A percentile compares a stretch with the other conserved stretches of the same genome.
Conservation (phyloP, 2,888 invertebrate genomes). For the Lomographa bimaculata region DNA sequence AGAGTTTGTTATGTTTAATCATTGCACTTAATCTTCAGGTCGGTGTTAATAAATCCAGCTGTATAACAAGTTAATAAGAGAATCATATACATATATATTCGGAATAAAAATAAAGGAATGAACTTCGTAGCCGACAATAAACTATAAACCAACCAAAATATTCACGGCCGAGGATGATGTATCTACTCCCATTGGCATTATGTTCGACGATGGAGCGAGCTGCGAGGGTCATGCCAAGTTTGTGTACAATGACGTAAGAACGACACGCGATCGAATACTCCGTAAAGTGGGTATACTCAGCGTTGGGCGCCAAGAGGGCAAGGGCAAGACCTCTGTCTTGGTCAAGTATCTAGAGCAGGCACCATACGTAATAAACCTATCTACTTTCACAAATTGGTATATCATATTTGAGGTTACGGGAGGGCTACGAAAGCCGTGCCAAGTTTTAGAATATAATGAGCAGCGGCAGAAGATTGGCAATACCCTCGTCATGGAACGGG, state of each 20-base stretch:
- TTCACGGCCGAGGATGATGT: slow-evolving; percentile 5
- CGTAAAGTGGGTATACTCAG: slow-evolving; percentile 37
- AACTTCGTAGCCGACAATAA: no score
- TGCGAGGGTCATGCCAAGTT: slow-evolving; percentile 36
- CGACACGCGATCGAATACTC: slow-evolving; percentile 45
- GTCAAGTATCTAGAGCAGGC: slow-evolving; percentile 10
- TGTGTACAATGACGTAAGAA: slow-evolving; percentile 50
- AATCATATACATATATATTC: no score
- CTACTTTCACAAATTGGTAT: neutral
- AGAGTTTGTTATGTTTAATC: no score
- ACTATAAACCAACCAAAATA: slow-evolving; percentile 11
- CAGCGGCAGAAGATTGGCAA: neutral
- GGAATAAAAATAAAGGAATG: no score
- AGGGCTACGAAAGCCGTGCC: slow-evolving; percentile 5
- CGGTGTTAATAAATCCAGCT: no score
- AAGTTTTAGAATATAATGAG: slow-evolving; percentile 4
- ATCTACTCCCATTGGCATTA: slow-evolving; percentile 10
- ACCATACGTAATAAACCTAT: slow-evolving; percentile 14
- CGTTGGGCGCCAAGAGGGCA: slow-evolving; percentile 48
- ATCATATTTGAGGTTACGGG: no score
- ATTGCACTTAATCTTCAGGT: no score
- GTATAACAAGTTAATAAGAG: no score
- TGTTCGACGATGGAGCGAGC: slow-evolving; percentile 23
- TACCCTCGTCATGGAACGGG: neutral
- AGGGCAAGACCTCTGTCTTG: slow-evolving; percentile 6